Evolutionary conservation across 2,797 vertebrate species (phyloP), one percentile per base, ranked within the genome.

Genomic region (Aselliscus stoliczkanus): DNA sequence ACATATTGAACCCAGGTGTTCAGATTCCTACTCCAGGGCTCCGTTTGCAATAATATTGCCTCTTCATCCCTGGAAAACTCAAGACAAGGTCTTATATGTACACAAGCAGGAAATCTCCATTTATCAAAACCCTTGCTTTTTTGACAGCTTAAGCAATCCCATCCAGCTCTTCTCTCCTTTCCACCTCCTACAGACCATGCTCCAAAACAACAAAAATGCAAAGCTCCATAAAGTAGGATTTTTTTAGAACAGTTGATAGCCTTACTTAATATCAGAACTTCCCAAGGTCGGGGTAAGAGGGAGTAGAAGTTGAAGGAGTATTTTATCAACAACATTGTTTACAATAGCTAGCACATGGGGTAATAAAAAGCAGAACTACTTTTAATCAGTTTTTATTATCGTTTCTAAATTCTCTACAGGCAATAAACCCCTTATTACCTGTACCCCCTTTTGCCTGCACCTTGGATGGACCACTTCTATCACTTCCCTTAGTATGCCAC

Each of bases 321-420:
- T 97, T 96, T 96, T 95, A 94, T 95, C 93, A 96, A 87, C 31
- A 62, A 93, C 87, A 92, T 75, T 96, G 94, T 97, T 97, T 95
- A 94, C 72, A 95, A 95, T 92, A 79, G 34, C 88, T 72, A 90
- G 91, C 93, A 97, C 80, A 75, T 82, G 44, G 73, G 6, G 70
- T 92, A 95, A 92, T 94, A 94, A 94, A 96, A 96, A 94, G 80
- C 93, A 95, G 90, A 96, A 87, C 76, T 85, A 95, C 92, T 96
- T 93, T 93, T 82, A 93, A 92, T 90, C 85, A 88, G 79, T 97
- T 96, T 96, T 96, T 96, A 97, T 96, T 96, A 93, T 93, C 93
- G 87, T 96, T 96, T 96, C 84, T 39, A 97, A 92, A 89, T 94
- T 94, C n/a, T 88, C 81, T 80, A 31, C 27, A 95, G 81, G 62